Evolutionary conservation across 2,888 invertebrate genomes (phyloP), one percentile per base, ranked within the genome.

Genomic region (Platycheirus rosarum): DNA sequence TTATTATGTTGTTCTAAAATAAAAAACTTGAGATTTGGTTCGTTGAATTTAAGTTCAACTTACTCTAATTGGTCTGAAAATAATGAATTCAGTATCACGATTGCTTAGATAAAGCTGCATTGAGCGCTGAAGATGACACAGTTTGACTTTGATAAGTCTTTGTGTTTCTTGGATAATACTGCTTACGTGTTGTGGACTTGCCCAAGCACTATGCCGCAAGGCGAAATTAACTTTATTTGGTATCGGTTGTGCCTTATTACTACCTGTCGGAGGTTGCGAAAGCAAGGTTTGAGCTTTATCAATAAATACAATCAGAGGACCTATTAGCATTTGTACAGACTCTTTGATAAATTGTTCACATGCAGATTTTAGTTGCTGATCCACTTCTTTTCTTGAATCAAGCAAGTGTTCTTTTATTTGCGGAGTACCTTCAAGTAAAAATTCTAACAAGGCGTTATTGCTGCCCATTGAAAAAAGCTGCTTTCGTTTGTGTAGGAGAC

Each of bases 41-140:
- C 2, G 16, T n/a, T 29, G n/a, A 14, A 6, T 3, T 16, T 1
- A 29, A 2, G 5, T 16, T n/a, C 1, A 77, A 85, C 91, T 89
- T 88, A 96, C 96, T 91, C 96, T 94, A 55, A 99, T 96, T 1
- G 98, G 98, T 70, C 97, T 93, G 87, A 99, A 98, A 8, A 99
- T 92, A 87, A 99, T 98, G 86, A 97, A 97, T 90, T 99, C 99
- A 0, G 99, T 99, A 89, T 99, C 99, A 85, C 95, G 94, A 90
- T 98, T 99, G 11, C 98, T 97, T 65, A 99, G 92, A 90, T 99
- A 99, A 0, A 99, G 93, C 85, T 97, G 95, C 97, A 99, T 97
- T 11, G 96, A 95, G 3, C 95, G 93, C 88, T 97, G 97, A 13
- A 98, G 91, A 5, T 92, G 92, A 0, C 97, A 95, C 35, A 98